Evolutionary conservation across 2,888 invertebrate species (phyloP), one percentile per base, ranked within the genome.

Genomic region (Taphrorychus bicolor): DNA sequence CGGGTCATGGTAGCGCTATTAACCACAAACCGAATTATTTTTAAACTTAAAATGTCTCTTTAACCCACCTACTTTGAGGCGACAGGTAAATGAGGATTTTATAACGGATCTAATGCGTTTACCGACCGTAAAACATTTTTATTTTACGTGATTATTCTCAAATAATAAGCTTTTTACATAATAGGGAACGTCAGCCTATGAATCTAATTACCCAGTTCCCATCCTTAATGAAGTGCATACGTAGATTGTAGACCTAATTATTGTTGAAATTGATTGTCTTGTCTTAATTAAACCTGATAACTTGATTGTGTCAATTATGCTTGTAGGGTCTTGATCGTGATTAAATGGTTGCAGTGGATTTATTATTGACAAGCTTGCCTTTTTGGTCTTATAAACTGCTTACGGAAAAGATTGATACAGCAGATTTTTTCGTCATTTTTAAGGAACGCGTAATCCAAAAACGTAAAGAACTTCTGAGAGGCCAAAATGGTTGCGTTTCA

Each of bases 31-130:
- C n/a, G n/a, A 32, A 32, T 32, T 32, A 32, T 9, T 32, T 11
- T 32, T 11, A 11, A 11, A 9, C 7, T 32, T 11, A 32, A 32
- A 32, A 32, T 32, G 11, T 9, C 11, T 32, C 11, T 32, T 32
- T 32, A 11, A 32, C 11, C 40, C 11, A 7, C 40, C 11, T 18
- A 18, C 16, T 14, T n/a, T 11, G n/a, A 41, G 4, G 22, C 41
- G 53, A 57, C 65, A 65, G 65, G 57, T 18, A 58, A 40, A 64
- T 32, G 32, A 32, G 32, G 9, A 65, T 59, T 65, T 65, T 65
- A 59, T 59, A 65, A 65, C 65, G 65, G 65, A 53, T 58, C 18
- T 23, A 42, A 22, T 23, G 58, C n/a, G n/a, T n/a, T n/a, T n/a
- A n/a, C n/a, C n/a, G n/a, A n/a, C 32, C 32, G 3, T 32, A 32